Percentiles rank a stretch among this genome's conserved stretches.
Evolutionary conservation across 2,113 vertebrate genomes (phyloP).

Genomic region (Nestor notabilis): DNA sequence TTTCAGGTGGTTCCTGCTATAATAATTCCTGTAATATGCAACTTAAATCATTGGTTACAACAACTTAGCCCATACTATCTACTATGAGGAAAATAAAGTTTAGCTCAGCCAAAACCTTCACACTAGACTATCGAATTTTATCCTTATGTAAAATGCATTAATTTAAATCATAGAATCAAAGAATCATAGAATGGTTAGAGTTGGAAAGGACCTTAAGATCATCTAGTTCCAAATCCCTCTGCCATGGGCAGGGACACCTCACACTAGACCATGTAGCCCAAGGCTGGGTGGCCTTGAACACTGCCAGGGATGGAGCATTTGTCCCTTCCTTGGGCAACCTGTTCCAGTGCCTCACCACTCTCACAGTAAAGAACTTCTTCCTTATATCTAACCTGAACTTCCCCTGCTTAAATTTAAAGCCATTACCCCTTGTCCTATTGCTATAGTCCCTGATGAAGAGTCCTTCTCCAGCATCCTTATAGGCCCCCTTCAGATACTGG

Average conservation of each 20-base stretch:
- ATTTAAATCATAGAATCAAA: background rate
- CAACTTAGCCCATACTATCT: background rate
- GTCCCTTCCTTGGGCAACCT: background rate
- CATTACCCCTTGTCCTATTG: background rate
- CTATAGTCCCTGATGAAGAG: background rate
- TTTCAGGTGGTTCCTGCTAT: background rate
- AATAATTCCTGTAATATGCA: background rate
- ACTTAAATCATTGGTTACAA: background rate
- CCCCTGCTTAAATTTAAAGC: background rate
- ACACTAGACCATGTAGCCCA: background rate
- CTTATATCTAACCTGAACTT: background rate
- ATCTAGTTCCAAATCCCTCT: background rate
- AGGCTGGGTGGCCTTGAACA: background rate
- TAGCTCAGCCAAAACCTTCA: background rate
- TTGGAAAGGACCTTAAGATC: background rate
- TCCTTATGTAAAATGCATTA: background rate
- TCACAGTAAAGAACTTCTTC: background rate
- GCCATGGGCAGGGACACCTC: background rate
- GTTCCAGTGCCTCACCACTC: background rate
- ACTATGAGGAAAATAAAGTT: background rate
- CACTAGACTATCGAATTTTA: background rate
- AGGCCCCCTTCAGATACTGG: background rate
- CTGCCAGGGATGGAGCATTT: background rate
- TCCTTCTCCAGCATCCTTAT: background rate
- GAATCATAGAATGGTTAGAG: background rate